Evolutionary conservation across 2,888 invertebrate genomes (phyloP).

Genomic region (Cynaeus angustus): DNA sequence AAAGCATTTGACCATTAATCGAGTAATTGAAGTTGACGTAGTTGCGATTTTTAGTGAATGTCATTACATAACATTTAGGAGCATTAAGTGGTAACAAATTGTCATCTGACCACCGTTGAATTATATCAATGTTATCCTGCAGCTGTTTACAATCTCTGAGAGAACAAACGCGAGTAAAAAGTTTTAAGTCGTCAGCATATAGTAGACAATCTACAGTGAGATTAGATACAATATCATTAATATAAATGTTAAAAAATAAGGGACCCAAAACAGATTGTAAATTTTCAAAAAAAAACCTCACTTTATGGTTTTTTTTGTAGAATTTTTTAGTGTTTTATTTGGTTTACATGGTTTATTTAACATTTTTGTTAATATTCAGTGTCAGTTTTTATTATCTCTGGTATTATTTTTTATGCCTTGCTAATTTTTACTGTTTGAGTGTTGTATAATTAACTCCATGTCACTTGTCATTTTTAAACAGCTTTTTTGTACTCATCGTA

Average conservation of each 20-base stretch:
- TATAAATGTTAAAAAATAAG: background rate
- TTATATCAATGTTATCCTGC: background rate
- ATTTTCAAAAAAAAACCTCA: too few relatives aligned
- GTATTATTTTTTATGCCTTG: too few relatives aligned
- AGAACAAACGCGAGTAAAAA: background rate
- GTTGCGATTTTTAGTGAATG: background rate
- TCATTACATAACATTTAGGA: background rate
- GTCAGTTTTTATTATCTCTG: too few relatives aligned
- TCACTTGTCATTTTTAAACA: too few relatives aligned
- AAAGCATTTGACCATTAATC: background rate
- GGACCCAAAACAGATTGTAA: too few relatives aligned
- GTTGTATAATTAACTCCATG: too few relatives aligned
- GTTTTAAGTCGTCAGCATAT: background rate
- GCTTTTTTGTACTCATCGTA: too few relatives aligned
- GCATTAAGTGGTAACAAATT: background rate
- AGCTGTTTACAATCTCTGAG: background rate
- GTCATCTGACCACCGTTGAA: background rate
- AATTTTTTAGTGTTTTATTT: too few relatives aligned
- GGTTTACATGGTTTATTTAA: too few relatives aligned
- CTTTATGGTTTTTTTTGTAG: too few relatives aligned
- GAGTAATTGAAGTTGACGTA: background rate
- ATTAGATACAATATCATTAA: background rate
- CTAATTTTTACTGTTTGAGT: too few relatives aligned
- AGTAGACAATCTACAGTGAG: background rate
- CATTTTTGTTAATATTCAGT: too few relatives aligned